Evolutionary conservation across 92 coral and sea anemone species (phyloP), one percentile per base, ranked within the genome.

Genomic region (Nematostella vectensis): DNA sequence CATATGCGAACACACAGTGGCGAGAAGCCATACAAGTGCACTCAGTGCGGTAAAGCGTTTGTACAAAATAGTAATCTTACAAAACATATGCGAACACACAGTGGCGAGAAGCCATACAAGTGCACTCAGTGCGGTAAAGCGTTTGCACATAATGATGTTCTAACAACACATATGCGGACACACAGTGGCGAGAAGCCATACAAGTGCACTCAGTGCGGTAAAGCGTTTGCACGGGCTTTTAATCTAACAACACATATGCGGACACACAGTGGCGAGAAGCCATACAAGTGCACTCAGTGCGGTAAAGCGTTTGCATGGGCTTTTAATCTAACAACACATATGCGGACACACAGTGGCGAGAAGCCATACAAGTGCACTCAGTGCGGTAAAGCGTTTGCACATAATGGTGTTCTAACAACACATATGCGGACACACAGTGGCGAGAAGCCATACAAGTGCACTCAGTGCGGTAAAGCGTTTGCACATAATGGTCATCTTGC

Each of bases 1-100:
- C 85, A 78, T 61, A 65, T 70, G 49, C 72, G 68, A 28, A 70
- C 72, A 58, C 80, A 78, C 61, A 59, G 70, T 50, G 75, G 74
- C 30, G 85, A 65, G 31, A 71, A 50, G 48, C 79, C 75, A 58
- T 71, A 54, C 56, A 58, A 64, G 60, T 78, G 85, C 59, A 47
- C 61, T 55, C 72, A 77, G 29, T 77, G 78, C 60, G 58, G 48
- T 48, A 72, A 65, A 79, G 58, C 48, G 74, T 59, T 65, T 36
- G 59, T 45, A 29, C 26, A 0, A 0, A 17, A 27, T 42, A 0
- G 73, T 57, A 1, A 27, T 68, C 81, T 75, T 54, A 60, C 68
- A 40, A 27, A 0, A 60, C 81, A 75, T 64, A 65, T 59, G 50
- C 67, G 69, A 21, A 75, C 68, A 58, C 81, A 75, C 68, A 59